Evolutionary conservation across 2,888 invertebrate species (phyloP).

Genomic region (Zootermopsis nevadensis): DNA sequence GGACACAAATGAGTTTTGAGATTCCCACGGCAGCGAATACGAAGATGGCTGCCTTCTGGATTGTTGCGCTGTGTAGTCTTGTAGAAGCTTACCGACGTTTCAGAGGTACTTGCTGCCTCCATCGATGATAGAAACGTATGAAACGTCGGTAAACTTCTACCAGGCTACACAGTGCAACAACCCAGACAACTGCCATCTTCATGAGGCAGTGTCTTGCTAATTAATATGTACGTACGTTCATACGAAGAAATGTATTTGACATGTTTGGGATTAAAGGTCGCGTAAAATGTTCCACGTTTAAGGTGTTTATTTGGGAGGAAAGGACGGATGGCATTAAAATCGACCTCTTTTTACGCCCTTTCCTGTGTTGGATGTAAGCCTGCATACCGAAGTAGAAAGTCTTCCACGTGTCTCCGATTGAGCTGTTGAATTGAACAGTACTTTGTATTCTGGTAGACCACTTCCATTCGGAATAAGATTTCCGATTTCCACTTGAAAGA

Average conservation of each 20-base stretch:
- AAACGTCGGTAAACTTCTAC: too few relatives aligned
- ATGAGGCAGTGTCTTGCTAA: too few relatives aligned
- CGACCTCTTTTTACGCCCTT: background rate
- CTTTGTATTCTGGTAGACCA: conserved; percentile 14
- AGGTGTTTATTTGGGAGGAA: background rate
- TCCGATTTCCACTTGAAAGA: conserved; percentile 11
- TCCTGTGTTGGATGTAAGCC: background rate
- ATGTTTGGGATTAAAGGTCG: background rate
- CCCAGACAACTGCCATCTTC: too few relatives aligned
- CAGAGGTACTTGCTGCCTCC: too few relatives aligned
- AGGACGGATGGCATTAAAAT: background rate
- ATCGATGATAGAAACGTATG: too few relatives aligned
- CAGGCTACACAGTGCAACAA: too few relatives aligned
- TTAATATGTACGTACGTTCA: too few relatives aligned
- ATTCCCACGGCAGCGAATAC: too few relatives aligned
- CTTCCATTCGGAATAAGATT: conserved; percentile 5
- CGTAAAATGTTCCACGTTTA: background rate
- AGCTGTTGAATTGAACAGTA: background rate
- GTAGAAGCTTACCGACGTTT: too few relatives aligned
- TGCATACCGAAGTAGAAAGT: background rate
- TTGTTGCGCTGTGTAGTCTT: too few relatives aligned
- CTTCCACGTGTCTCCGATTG: background rate
- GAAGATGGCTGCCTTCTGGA: too few relatives aligned
- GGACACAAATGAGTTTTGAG: too few relatives aligned
- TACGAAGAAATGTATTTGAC: background rate